Evolutionary conservation across 2,113 vertebrate genomes (phyloP), one percentile per base, ranked within the genome.

Genomic region (Eidolon helvum): DNA sequence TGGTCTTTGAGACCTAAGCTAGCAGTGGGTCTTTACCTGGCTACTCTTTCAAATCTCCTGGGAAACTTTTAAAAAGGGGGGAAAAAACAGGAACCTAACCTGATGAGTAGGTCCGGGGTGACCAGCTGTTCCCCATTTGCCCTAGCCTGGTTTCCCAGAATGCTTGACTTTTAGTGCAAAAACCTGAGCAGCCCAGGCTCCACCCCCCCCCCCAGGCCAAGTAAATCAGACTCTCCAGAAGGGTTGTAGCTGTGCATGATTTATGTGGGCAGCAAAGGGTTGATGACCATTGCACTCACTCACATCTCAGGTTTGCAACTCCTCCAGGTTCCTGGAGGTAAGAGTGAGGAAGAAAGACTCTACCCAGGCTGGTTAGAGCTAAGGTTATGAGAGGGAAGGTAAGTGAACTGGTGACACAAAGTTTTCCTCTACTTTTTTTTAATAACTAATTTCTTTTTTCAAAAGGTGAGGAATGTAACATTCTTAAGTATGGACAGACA

Each of bases 191-290:
- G 66, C 66, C 48, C 5, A 30, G 59, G 18, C 30, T 14, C 10
- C 14, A 18, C 7, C 5, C 28, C 19, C 5, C 7, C 5, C 28
- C 19, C 5, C 16, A n/a, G 22, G n/a, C 40, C 0, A 0, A 21
- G n/a, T 35, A 48, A 30, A 33, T 72, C 22, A 15, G 28, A 33
- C 28, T 35, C 80, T 28, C 65, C 9, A 1, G 33, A 63, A 33
- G 16, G n/a, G 12, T 7, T 22, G 43, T 45, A 40, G 55, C 75
- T 53, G 18, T 50, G 28, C 66, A 16, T 1, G 63, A 88, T 24
- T 78, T 38, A 10, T 22, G 2, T 30, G 21, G 18, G 43, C 21
- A 45, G n/a, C 6, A 2, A 1, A 33, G 22, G n/a, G 33, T 59
- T 80, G 19, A 90, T 57, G 28, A 48, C 45, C 43, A 7, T 1